These are phyloP conservation scores for Acanthurus lineatus DNA, from an alignment of 2,797 vertebrate species.

Conservation along the genomic window DNA sequence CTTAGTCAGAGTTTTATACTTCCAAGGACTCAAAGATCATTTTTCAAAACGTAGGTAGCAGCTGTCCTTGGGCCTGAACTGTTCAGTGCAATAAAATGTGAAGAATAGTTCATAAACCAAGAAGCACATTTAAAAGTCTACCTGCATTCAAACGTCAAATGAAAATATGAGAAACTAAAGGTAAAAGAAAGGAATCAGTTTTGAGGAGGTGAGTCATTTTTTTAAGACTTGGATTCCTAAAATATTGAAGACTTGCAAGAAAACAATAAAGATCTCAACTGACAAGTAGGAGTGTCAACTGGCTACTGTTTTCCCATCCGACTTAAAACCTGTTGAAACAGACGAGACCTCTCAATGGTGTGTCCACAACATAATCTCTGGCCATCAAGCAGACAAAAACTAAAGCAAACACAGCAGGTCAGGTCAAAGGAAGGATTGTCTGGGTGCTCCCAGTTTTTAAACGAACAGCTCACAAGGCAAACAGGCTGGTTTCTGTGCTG, in stretches of 20 bases:
- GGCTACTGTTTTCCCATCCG: slow-evolving; percentile 60
- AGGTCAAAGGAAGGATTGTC: slow-evolving; percentile 24
- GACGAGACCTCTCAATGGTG: slow-evolving; percentile 32
- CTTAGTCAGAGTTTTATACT: slow-evolving; percentile 28
- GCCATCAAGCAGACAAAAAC: slow-evolving; percentile 46
- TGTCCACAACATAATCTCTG: slow-evolving; percentile 66
- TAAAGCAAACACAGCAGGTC: slow-evolving; percentile 58
- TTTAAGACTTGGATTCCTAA: background rate
- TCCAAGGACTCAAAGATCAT: slow-evolving; percentile 16
- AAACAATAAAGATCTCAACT: slow-evolving; percentile 28
- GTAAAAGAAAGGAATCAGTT: background rate
- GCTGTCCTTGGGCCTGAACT: slow-evolving; percentile 17
- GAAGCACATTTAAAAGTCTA: background rate
- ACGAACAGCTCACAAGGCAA: slow-evolving; percentile 14
- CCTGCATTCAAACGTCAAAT: background rate
- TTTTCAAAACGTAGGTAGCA: slow-evolving; percentile 6
- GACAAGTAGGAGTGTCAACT: slow-evolving; percentile 14
- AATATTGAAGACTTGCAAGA: background rate
- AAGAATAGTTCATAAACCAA: slow-evolving; percentile 21
- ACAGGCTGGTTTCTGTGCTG: background rate
- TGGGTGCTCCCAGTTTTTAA: slow-evolving; percentile 33
- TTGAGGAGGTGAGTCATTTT: background rate
- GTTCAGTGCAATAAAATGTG: background rate
- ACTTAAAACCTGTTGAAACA: slow-evolving; percentile 32
- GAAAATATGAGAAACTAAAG: slow-evolving; percentile 3